Evolutionary conservation across 2,888 invertebrate genomes (phyloP).

Genomic region (Diaperis boleti): DNA sequence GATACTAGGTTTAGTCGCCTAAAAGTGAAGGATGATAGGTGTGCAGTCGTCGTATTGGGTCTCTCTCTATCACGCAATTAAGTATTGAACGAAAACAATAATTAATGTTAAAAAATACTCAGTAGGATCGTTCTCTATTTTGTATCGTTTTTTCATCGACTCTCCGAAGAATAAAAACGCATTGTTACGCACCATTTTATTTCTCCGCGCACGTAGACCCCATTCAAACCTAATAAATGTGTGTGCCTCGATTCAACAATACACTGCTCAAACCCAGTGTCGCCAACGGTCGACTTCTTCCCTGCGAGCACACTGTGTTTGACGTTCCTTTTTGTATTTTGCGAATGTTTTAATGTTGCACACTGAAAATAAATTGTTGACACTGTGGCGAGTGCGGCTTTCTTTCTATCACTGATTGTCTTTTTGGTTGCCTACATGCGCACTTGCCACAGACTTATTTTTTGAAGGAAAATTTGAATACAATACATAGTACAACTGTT

Average conservation of each 20-base stretch:
- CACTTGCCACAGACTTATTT: slow-evolving; percentile 13
- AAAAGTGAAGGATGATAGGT: background rate
- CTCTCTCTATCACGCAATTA: slow-evolving; percentile 39
- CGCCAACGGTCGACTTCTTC: slow-evolving; percentile 15
- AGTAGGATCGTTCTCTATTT: slow-evolving; percentile 35
- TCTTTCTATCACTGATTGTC: background rate
- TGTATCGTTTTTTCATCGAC: slow-evolving; percentile 15
- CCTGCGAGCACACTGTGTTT: slow-evolving; percentile 35
- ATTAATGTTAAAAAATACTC: slow-evolving; percentile 45
- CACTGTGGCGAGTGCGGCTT: slow-evolving; percentile 11
- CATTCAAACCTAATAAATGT: slow-evolving; percentile 40
- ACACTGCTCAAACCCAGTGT: slow-evolving; percentile 38
- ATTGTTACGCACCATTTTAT: slow-evolving; percentile 29
- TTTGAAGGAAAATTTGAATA: slow-evolving; percentile 5
- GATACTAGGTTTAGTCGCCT: slow-evolving; percentile 45
- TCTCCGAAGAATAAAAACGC: slow-evolving; percentile 11
- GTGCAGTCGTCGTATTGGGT: background rate
- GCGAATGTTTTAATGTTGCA: slow-evolving; percentile 35
- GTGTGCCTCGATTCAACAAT: slow-evolving; percentile 41
- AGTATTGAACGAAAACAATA: slow-evolving; percentile 47
- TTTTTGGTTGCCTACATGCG: slow-evolving; percentile 14
- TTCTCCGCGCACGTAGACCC: slow-evolving; percentile 34
- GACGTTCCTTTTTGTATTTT: slow-evolving; percentile 31
- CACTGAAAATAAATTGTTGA: slow-evolving; percentile 27
- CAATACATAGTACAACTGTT: slow-evolving; percentile 24